Percentiles rank a stretch among this genome's conserved stretches.
phyloP scores from a whole-genome alignment of 2,797 vertebrate species.

The Premnoplex brunnescens region DNA sequence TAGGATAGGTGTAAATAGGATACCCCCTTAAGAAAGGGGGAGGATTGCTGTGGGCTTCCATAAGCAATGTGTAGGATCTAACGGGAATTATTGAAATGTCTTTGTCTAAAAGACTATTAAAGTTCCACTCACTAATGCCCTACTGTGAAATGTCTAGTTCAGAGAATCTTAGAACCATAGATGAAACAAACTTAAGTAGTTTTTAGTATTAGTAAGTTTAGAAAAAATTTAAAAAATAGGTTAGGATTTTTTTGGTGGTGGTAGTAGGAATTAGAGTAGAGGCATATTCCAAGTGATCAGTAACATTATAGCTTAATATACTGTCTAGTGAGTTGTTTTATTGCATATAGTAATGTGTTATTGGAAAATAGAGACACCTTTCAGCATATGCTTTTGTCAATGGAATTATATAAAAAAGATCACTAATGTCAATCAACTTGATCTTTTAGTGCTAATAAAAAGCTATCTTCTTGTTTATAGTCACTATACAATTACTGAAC shows the following conservation, averaged over 20 bases:
- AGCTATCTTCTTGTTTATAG: background rate
- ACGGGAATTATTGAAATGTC: background rate
- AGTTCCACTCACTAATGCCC: background rate
- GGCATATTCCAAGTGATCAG: background rate
- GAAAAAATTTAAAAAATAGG: background rate
- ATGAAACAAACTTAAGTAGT: background rate
- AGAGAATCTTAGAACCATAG: background rate
- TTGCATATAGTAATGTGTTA: background rate
- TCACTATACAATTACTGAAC: background rate
- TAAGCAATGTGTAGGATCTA: background rate
- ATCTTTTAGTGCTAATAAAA: conserved; percentile 29
- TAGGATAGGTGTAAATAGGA: background rate
- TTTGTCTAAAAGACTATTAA: background rate
- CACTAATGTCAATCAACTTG: background rate
- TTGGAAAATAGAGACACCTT: conserved; percentile 1
- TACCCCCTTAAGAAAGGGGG: background rate
- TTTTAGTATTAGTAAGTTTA: background rate
- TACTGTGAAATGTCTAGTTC: background rate
- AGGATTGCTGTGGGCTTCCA: background rate
- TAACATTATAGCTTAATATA: background rate
- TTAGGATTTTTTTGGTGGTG: background rate
- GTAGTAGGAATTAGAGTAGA: background rate
- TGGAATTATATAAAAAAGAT: background rate
- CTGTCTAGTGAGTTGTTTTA: background rate
- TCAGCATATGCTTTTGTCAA: conserved; percentile 10